Conservation (phyloP, 2,888 invertebrate genomes). For the Polymixis flavicincta region DNA sequence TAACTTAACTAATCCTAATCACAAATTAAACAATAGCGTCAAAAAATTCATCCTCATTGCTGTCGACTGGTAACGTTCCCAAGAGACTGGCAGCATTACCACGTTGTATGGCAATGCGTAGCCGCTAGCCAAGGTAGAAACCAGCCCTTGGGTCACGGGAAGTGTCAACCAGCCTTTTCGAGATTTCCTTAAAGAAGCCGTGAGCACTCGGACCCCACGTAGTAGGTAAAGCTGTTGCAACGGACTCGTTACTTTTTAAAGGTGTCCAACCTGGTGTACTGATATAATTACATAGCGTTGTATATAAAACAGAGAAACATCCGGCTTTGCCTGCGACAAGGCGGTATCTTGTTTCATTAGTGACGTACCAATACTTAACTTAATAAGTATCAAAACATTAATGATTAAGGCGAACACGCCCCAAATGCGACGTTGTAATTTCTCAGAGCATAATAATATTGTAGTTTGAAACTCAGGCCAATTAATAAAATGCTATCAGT, state of each 20-base stretch:
- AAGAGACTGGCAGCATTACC: no score
- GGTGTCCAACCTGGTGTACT: slow-evolving; percentile 11
- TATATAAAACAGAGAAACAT: slow-evolving; percentile 54
- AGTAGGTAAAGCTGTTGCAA: slow-evolving; percentile 8
- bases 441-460: slow-evolving; percentile 61
- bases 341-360: slow-evolving; percentile 62
- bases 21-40: no score
- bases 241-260: slow-evolving; percentile 13
- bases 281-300: slow-evolving; percentile 45
- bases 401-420: slow-evolving; percentile 65
- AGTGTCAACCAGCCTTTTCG: no score
- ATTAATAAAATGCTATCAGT: slow-evolving; percentile 59
- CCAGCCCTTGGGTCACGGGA: no score
- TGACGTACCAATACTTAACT: slow-evolving; percentile 65
- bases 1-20: no score
- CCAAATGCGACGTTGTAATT: slow-evolving; percentile 46
- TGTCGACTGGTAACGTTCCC: no score
- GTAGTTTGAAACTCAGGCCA: slow-evolving; percentile 47
- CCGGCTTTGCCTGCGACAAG: slow-evolving; percentile 56
- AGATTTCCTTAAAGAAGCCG: no score
- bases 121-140: no score
- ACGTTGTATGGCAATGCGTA: no score
- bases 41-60: no score
- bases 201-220: no score
- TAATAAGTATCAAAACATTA: slow-evolving; percentile 68